Percentiles rank a stretch among this genome's conserved stretches.
These are phyloP conservation scores for Cyprinodon brontotheroides DNA, from an alignment of 2,113 vertebrate genomes.

Conservation along the genomic window DNA sequence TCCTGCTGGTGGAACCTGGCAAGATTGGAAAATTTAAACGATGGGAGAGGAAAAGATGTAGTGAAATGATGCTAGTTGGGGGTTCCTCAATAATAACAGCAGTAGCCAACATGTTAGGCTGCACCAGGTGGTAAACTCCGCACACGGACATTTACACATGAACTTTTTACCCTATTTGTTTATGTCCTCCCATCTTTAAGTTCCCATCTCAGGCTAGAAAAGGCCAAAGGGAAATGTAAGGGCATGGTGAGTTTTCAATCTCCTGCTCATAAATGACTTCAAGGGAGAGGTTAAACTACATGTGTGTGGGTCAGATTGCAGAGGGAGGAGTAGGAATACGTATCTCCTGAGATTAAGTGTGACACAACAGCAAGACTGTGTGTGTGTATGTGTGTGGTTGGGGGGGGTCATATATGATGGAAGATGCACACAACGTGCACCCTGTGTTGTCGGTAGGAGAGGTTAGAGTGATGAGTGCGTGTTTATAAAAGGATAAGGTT, in stretches of 20 bases:
- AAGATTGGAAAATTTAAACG: conserved; percentile 82
- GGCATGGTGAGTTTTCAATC: conserved; percentile 88
- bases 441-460: background rate
- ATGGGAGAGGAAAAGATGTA: conserved; percentile 66
- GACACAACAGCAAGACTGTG: conserved; percentile 77
- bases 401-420: background rate
- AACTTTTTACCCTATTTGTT: conserved; percentile 49
- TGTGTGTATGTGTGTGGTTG: background rate
- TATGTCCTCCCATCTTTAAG: conserved; percentile 86
- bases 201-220: conserved; percentile 84
- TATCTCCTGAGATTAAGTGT: conserved; percentile 87
- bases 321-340: conserved; percentile 75
- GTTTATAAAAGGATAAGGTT: conserved; percentile 34
- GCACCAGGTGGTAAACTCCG: conserved; percentile 80
- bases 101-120: conserved; percentile 89
- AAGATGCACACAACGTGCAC: conserved; percentile 1
- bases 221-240: conserved; percentile 86
- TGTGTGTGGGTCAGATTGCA: conserved; percentile 44
- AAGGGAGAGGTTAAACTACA: conserved; percentile 1
- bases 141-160: conserved; percentile 24
- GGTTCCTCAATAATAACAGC: conserved; percentile 78
- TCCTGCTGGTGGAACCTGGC: conserved; percentile 70
- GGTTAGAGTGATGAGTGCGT: conserved; percentile 23
- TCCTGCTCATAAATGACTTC: conserved; percentile 90
- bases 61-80: conserved; percentile 70